Evolutionary conservation across 2,797 vertebrate species (phyloP).

Genomic region (Phoebastria nigripes): DNA sequence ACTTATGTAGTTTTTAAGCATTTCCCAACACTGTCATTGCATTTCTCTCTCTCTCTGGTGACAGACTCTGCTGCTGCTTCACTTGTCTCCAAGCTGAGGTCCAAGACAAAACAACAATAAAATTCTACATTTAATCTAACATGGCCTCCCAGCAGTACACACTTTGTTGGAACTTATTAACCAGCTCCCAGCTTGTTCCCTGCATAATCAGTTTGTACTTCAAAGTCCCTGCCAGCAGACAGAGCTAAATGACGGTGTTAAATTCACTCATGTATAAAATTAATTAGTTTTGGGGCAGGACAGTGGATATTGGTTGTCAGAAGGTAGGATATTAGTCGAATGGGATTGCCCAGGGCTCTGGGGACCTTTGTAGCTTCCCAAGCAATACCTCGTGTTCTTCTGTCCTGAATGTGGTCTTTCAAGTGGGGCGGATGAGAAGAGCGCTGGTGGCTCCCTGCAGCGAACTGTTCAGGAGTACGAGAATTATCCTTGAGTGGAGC

Average conservation of each 20-base stretch:
- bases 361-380: not conserved
- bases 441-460: not conserved
- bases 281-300: constrained; percentile 39
- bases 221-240: not conserved
- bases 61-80: not conserved
- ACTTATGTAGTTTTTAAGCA: not conserved
- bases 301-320: constrained; percentile 11
- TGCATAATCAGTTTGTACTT: constrained; percentile 30
- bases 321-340: not conserved
- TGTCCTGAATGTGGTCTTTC: not conserved
- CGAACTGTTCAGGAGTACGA: accelerated
- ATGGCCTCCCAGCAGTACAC: not conserved
- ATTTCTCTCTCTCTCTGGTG: not conserved
- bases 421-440: not conserved
- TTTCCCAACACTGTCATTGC: not conserved
- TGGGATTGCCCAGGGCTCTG: not conserved
- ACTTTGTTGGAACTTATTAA: not conserved
- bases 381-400: not conserved
- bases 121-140: not conserved
- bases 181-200: constrained; percentile 33
- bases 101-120: not conserved
- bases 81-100: not conserved
- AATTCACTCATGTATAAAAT: constrained; percentile 31
- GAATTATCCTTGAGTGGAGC: not conserved
- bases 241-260: constrained; percentile 1